Evolutionary conservation across 2,113 vertebrate genomes (phyloP).

Genomic region (Brienomyrus brachyistius): DNA sequence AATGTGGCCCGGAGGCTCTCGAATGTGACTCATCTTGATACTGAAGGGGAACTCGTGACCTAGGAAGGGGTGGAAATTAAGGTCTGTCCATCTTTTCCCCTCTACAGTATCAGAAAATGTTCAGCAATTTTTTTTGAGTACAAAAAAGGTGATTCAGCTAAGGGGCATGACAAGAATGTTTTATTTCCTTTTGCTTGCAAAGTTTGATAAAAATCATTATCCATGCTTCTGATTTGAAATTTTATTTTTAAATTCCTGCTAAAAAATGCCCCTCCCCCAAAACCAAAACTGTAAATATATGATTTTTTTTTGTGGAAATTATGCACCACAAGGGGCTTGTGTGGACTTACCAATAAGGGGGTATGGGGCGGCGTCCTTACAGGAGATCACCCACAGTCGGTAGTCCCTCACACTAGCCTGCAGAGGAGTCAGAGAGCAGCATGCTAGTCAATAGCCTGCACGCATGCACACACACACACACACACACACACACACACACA

Average conservation of each 20-base stretch:
- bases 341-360: conserved; percentile 85
- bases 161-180: background rate
- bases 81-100: background rate
- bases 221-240: background rate
- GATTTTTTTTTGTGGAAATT: background rate
- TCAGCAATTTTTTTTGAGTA: background rate
- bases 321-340: background rate
- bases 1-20: conserved; percentile 55
- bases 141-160: background rate
- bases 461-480: background rate
- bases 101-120: background rate
- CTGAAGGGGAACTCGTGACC: conserved; percentile 91
- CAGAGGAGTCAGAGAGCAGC: conserved; percentile 12
- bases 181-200: no score
- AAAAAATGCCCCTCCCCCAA: background rate
- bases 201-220: background rate
- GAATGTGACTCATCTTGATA: conserved; percentile 92
- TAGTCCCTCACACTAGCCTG: conserved; percentile 85
- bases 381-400: conserved; percentile 89
- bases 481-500: no score
- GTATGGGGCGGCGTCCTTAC: conserved; percentile 86
- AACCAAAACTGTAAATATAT: background rate
- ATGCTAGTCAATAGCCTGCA: background rate
- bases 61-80: conserved; percentile 40
- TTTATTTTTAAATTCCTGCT: background rate